These are phyloP conservation scores for Busseola fusca DNA, from an alignment of 2,888 invertebrate genomes.

Conservation along the genomic window DNA sequence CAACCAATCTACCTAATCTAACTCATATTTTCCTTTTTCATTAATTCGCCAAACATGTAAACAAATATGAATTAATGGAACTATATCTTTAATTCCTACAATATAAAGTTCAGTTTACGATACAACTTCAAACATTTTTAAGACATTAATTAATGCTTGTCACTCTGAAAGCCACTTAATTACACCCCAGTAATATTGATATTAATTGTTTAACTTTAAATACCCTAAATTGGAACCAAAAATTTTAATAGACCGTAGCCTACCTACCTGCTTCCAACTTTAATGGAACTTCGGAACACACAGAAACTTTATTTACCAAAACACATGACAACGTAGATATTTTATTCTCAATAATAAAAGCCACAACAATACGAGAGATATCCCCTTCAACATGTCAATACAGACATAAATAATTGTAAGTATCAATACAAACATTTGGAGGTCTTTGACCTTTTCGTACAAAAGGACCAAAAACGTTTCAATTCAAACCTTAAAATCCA, in stretches of 20 bases:
- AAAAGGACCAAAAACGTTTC: conserved; percentile 23
- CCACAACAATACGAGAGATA: conserved; percentile 29
- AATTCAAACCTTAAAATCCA: conserved; percentile 23
- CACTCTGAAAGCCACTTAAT: no score
- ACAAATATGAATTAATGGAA: no score
- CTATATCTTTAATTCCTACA: no score
- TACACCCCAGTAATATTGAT: no score
- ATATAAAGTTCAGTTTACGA: no score
- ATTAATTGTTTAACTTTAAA: no score
- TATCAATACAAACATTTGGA: conserved; percentile 57
- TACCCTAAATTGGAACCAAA: no score
- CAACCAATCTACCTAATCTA: not conserved
- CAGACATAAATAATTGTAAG: conserved; percentile 58
- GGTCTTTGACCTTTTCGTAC: conserved; percentile 60
- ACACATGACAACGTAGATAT: not conserved
- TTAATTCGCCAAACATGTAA: no score
- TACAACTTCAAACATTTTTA: no score
- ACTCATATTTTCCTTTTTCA: no score
- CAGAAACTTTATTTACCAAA: not conserved
- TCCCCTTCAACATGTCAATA: conserved; percentile 67
- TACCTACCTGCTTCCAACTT: not conserved
- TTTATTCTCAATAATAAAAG: conserved; percentile 9
- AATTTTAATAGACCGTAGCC: no score
- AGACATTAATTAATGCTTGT: no score
- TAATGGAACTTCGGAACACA: not conserved